A percentile compares a stretch with the other conserved stretches of the same genome.
Evolutionary conservation across 2,113 vertebrate genomes (phyloP).

Genomic region (Nothocercus nigrocapillus): DNA sequence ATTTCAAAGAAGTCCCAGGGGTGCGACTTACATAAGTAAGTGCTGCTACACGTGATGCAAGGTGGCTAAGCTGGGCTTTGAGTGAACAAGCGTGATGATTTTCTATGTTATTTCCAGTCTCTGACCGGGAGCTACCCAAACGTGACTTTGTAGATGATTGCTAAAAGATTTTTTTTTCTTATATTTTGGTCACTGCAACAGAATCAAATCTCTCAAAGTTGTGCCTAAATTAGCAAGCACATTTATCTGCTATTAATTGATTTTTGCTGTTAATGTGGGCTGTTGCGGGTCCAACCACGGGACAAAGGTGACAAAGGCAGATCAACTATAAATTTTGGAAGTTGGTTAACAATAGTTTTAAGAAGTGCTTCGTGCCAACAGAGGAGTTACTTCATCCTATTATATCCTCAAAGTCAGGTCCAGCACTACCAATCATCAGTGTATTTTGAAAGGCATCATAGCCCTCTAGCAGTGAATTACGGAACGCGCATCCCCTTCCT

Average conservation of each 20-base stretch:
- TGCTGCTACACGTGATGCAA: neutral
- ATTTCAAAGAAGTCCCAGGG: slow-evolving; percentile 15
- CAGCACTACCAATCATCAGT: neutral
- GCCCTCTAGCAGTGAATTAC: slow-evolving; percentile 52
- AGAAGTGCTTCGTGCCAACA: slow-evolving; percentile 32
- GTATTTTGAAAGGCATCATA: slow-evolving; percentile 30
- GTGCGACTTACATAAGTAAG: slow-evolving; percentile 13
- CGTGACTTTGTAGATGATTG: neutral
- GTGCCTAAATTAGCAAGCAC: neutral
- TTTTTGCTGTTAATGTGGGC: neutral
- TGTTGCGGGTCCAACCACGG: neutral
- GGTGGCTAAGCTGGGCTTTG: neutral
- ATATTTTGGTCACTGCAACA: neutral
- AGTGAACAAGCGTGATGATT: neutral
- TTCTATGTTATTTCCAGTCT: neutral
- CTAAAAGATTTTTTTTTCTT: neutral
- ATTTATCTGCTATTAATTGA: slow-evolving; percentile 45
- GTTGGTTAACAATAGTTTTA: slow-evolving; percentile 49
- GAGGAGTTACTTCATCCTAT: neutral
- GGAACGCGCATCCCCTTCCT: slow-evolving; percentile 48
- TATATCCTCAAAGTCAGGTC: neutral
- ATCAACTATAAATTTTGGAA: slow-evolving; percentile 49
- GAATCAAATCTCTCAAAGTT: slow-evolving; percentile 35
- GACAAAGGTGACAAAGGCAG: slow-evolving; percentile 57
- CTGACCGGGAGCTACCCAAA: neutral